phyloP scores from a whole-genome alignment of 2,888 invertebrate genomes.

The Nycteola revayana region DNA sequence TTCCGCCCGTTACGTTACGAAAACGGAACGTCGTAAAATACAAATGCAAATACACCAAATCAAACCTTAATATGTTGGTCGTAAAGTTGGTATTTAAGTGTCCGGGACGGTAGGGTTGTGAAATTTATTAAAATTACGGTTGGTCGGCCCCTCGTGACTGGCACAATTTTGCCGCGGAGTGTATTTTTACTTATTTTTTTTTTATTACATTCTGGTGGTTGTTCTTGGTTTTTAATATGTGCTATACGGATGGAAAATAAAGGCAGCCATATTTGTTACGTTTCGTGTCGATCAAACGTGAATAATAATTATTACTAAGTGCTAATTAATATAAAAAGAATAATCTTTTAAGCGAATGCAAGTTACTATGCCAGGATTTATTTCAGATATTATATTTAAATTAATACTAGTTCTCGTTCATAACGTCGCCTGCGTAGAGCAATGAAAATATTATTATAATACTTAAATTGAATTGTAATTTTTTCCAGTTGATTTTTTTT shows the following conservation, averaged over 20 bases:
- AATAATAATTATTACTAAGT: no score
- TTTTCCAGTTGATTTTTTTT: no score
- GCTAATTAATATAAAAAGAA: no score
- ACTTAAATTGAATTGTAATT: no score
- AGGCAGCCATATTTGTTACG: slow-evolving; percentile 7
- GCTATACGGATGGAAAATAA: slow-evolving; percentile 28
- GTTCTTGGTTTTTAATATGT: slow-evolving; percentile 42
- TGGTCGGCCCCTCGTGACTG: slow-evolving; percentile 69
- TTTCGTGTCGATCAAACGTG: no score
- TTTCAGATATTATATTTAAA: no score
- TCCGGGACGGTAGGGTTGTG: slow-evolving; percentile 52
- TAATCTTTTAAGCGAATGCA: no score
- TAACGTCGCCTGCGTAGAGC: no score
- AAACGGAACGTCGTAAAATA: slow-evolving; percentile 38
- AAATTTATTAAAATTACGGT: slow-evolving; percentile 73
- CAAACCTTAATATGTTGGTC: slow-evolving; percentile 48
- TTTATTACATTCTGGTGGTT: slow-evolving; percentile 65
- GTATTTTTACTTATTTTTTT: slow-evolving; percentile 69
- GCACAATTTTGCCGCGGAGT: slow-evolving; percentile 73
- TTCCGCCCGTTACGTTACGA: slow-evolving; percentile 60
- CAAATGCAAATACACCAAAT: slow-evolving; percentile 45
- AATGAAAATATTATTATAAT: no score
- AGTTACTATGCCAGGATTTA: no score
- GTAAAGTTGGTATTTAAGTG: slow-evolving; percentile 59
- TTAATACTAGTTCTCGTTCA: no score